Evolutionary conservation across 92 coral and sea anemone species (phyloP).

Genomic region (Desmophyllum pertusum): DNA sequence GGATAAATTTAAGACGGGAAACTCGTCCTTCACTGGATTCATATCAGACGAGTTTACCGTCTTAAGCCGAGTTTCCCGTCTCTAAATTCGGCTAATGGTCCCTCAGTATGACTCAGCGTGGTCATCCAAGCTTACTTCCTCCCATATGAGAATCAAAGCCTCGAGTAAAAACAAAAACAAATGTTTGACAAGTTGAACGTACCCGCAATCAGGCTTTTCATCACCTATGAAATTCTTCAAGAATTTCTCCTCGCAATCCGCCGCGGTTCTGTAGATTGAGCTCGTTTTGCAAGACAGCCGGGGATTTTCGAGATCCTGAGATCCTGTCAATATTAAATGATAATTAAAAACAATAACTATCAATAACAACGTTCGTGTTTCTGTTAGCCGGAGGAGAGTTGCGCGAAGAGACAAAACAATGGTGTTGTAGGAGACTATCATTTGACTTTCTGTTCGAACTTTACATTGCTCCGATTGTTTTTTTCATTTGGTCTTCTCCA

Average conservation of each 20-base stretch:
- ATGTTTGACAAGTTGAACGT: background rate
- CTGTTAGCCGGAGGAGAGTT: too few species aligned
- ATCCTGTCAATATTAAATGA: background rate
- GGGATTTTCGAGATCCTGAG: conserved; percentile 9
- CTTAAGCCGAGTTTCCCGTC: too few species aligned
- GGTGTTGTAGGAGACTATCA: too few species aligned
- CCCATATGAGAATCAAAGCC: background rate
- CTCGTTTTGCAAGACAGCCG: background rate
- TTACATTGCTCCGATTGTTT: too few species aligned
- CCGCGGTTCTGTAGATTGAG: conserved; percentile 6
- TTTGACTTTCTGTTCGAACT: background rate
- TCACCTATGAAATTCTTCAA: conserved; percentile 6
- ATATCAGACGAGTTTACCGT: too few species aligned
- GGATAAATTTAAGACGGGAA: too few species aligned
- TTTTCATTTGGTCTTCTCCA: too few species aligned
- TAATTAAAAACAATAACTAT: background rate
- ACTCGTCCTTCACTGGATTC: too few species aligned
- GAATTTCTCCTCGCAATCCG: conserved; percentile 23
- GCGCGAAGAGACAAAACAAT: too few species aligned
- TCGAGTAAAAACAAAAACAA: background rate
- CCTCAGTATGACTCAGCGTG: too few species aligned
- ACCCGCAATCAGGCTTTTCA: conserved; percentile 27
- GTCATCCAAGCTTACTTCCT: too few species aligned
- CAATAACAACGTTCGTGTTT: background rate
- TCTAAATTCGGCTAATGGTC: too few species aligned